phyloP scores from a whole-genome alignment of 2,113 vertebrate genomes.

The mouse (Mus musculus) region DNA sequence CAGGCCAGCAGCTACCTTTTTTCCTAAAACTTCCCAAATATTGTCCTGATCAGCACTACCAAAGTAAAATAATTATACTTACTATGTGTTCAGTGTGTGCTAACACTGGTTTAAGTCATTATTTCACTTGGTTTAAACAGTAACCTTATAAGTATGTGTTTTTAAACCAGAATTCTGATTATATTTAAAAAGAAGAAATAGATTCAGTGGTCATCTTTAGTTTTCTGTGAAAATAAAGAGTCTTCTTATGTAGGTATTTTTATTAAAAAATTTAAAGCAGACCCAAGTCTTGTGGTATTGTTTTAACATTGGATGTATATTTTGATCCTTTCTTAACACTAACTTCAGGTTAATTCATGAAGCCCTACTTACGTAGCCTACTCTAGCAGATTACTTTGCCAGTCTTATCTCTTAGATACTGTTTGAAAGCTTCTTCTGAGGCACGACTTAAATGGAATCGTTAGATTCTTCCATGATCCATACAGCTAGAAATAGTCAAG shows the following conservation, averaged over 20 bases:
- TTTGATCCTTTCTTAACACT: slow-evolving; percentile 70
- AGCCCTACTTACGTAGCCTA: background rate
- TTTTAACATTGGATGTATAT: slow-evolving; percentile 75
- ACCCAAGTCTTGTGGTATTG: slow-evolving; percentile 48
- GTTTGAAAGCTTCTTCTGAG: slow-evolving; percentile 38
- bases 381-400: slow-evolving; percentile 22
- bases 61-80: slow-evolving; percentile 45
- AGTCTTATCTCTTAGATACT: slow-evolving; percentile 5
- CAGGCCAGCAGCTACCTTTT: background rate
- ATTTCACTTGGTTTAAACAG: slow-evolving; percentile 32
- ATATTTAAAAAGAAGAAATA: slow-evolving; percentile 44
- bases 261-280: slow-evolving; percentile 3
- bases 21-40: slow-evolving; percentile 34
- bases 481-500: slow-evolving; percentile 47
- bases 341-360: slow-evolving; percentile 49
- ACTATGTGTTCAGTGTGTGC: background rate
- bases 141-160: background rate
- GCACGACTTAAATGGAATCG: slow-evolving; percentile 46
- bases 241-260: background rate
- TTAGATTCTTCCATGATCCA: slow-evolving; percentile 38
- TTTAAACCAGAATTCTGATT: slow-evolving; percentile 11
- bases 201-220: background rate
- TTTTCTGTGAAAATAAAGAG: background rate
- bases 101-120: background rate
- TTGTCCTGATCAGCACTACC: background rate